Conservation (phyloP, 2,113 vertebrate genomes). For the Cyanistes caeruleus region DNA sequence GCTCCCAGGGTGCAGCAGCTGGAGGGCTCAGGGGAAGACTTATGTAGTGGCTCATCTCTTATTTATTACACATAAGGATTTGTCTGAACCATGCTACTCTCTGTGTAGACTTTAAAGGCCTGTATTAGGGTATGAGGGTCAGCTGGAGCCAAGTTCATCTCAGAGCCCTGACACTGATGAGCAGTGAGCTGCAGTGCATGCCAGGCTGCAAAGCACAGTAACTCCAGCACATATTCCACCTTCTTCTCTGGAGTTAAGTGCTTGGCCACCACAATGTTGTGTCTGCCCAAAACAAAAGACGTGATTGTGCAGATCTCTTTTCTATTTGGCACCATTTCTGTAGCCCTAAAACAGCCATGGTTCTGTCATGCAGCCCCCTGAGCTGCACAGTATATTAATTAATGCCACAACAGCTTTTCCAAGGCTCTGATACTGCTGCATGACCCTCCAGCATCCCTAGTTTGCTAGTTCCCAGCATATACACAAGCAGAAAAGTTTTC, state of each 20-base stretch:
- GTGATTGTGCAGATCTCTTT: not conserved
- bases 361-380: not conserved
- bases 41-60: not conserved
- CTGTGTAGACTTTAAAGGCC: not conserved
- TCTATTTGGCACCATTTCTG: not conserved
- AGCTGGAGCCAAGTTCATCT: accelerated
- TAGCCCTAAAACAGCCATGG: not conserved
- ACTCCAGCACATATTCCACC: not conserved
- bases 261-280: not conserved
- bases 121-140: not conserved
- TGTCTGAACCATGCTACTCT: not conserved
- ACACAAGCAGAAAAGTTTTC: not conserved
- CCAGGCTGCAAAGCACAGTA: not conserved
- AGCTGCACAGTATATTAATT: not conserved
- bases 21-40: not conserved
- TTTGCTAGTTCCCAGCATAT: not conserved
- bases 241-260: not conserved
- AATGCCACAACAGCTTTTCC: not conserved
- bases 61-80: not conserved
- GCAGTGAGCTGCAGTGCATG: not conserved
- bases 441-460: not conserved
- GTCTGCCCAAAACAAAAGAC: not conserved
- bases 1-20: not conserved
- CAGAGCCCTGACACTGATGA: not conserved
- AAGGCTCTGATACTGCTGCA: not conserved